A percentile compares a stretch with the other conserved stretches of the same genome.
Evolutionary conservation across 1,140 invertebrate genomes (phyloP).

Genomic region (Drosophila elegans): DNA sequence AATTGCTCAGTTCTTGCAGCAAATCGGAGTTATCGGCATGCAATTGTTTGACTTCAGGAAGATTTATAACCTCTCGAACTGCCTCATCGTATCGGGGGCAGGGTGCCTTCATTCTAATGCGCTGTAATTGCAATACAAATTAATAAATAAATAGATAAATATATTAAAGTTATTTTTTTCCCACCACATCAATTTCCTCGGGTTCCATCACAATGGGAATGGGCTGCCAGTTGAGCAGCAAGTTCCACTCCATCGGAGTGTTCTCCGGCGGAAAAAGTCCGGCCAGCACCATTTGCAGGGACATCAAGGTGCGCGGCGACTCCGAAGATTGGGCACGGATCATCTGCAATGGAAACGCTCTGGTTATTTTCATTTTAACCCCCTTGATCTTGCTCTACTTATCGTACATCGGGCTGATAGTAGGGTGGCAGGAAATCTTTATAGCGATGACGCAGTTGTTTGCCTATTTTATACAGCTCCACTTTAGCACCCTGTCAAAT

Average conservation of each 20-base stretch:
- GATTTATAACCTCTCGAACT: constrained; percentile 84
- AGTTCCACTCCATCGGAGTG: constrained; percentile 87
- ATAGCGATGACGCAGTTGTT: constrained; percentile 87
- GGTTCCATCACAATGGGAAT: constrained; percentile 89
- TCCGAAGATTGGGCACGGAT: constrained; percentile 89
- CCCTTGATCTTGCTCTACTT: constrained; percentile 11
- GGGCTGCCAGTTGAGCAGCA: constrained; percentile 90
- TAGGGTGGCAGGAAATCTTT: constrained; percentile 86
- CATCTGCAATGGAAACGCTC: constrained; percentile 44
- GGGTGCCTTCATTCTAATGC: constrained; percentile 85
- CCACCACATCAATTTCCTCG: constrained; percentile 86
- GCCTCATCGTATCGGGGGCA: constrained; percentile 87
- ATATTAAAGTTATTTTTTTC: background rate
- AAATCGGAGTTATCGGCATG: constrained; percentile 85
- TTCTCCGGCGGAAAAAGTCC: constrained; percentile 88
- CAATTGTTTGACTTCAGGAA: constrained; percentile 85
- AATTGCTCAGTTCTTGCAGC: constrained; percentile 86
- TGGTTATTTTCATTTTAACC: constrained; percentile 4
- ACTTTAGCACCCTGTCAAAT: constrained; percentile 82
- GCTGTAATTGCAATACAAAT: constrained; percentile 54
- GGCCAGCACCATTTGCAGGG: constrained; percentile 89
- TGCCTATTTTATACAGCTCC: constrained; percentile 87
- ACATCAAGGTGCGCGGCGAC: constrained; percentile 91
- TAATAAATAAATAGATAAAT: background rate
- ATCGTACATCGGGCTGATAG: constrained; percentile 86